Percentiles rank a stretch among this genome's conserved stretches.
Conservation (phyloP, 2,888 invertebrate genomes). For the Galerucella pusilla region DNA sequence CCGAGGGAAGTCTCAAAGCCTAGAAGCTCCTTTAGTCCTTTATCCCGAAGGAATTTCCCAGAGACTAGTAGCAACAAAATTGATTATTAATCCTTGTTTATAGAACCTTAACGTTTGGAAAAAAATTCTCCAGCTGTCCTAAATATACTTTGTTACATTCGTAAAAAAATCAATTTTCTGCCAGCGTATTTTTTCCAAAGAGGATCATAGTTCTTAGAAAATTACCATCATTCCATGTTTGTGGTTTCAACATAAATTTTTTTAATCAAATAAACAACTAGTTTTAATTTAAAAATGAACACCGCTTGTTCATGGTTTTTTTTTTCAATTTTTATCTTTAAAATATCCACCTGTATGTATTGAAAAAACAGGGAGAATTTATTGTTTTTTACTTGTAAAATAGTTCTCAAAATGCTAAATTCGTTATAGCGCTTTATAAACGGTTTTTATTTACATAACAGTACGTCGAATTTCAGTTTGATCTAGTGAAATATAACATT, state of each 20-base stretch:
- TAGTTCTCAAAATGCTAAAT: slow-evolving; percentile 26
- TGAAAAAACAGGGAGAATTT: slow-evolving; percentile 2
- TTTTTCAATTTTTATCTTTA: neutral
- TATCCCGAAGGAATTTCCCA: too few relatives aligned
- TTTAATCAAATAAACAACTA: neutral
- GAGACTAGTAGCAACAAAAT: too few relatives aligned
- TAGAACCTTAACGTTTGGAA: too few relatives aligned
- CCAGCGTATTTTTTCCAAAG: too few relatives aligned
- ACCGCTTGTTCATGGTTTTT: neutral
- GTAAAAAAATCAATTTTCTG: too few relatives aligned
- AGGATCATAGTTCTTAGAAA: too few relatives aligned
- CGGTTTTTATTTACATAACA: slow-evolving; percentile 43
- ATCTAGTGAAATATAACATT: neutral
- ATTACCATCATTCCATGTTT: neutral
- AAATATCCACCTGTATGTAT: slow-evolving; percentile 10
- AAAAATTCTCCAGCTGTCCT: too few relatives aligned
- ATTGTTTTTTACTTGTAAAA: slow-evolving; percentile 11
- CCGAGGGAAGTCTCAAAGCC: too few relatives aligned
- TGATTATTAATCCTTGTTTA: too few relatives aligned
- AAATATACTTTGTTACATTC: too few relatives aligned
- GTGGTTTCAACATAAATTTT: neutral
- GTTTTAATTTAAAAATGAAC: slow-evolving; percentile 6
- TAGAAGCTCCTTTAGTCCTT: too few relatives aligned
- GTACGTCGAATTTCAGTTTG: slow-evolving; percentile 29
- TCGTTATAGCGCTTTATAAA: slow-evolving; percentile 38